Evolutionary conservation across 30 jellyfish, hydroid and myxozoan species (phyloP), one percentile per base, ranked within the genome.

Genomic region (Cassiopea andromeda): DNA sequence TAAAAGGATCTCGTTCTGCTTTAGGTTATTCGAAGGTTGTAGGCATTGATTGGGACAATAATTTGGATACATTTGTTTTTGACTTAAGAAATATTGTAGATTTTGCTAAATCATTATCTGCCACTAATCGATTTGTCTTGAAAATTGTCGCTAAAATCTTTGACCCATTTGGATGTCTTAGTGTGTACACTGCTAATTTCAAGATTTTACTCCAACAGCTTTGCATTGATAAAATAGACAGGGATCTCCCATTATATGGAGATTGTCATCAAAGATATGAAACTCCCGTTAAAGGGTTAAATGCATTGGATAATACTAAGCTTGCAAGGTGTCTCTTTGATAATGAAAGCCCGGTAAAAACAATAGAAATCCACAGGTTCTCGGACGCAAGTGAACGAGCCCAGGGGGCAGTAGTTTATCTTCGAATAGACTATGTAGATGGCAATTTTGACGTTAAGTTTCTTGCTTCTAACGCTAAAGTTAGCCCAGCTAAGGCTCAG

Each of bases 81-180:
- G 94, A 91, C 68, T 75, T 91, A 46, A 75, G 18, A 19, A 83
- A 78, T 3, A 58, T 91, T 44, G 9, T 78, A 7, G 85, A 75
- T 76, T 77, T 83, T 60, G 90, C 94, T 14, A 44, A 84, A 48
- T 68, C 91, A 19, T 60, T 83, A 76, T 90, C 88, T 1, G 78
- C 86, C 7, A 69, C 97, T 0, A 87, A 93, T 68, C 72, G 92
- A 70, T 87, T 91, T 61, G 46, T 93, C 70, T 66, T 88, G 48
- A 93, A 88, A 69, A n/a, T 88, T 38, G 93, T 97, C 45, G 94
- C 94, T 1, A 87, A 94, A 27, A 73, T 93, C 12, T 89, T 90
- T 59, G 98, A 93, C 78, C 97, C 98, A 46, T 44, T 89, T 59
- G 98, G 97, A 57, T 82, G 90, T 58, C 50, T 92, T 14, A 77